Evolutionary conservation across 2,113 vertebrate genomes (phyloP), one percentile per base, ranked within the genome.

Genomic region (Antidorcas marsupialis): DNA sequence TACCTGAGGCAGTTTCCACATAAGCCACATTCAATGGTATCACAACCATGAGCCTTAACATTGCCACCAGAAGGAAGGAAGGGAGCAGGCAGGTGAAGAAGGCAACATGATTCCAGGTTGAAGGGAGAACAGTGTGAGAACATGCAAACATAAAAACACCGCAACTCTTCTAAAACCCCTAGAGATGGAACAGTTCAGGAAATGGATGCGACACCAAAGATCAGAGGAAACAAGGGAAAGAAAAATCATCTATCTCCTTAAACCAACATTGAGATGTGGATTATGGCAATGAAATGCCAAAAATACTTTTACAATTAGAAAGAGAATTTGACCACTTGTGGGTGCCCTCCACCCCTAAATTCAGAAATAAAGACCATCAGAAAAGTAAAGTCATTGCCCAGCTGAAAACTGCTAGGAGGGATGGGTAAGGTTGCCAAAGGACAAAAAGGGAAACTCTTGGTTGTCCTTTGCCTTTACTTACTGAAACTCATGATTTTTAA

Each of bases 41-140:
- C 95, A 97, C 96, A 98, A 95, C 97, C 78, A 93, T 87, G 97
- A 98, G 98, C 99, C 98, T 99, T 99, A 99, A 98, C 28, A 14
- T 96, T 97, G 94, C 94, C 57, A 79, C 93, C 94, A 2, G 43
- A 78, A 85, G 94, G 55, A 85, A 52, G 62, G 21, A 74, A 87
- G 60, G 87, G 53, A 93, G 6, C 30, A 95, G 81, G 84, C 95
- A 98, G 43, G 94, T 92, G 82, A 97, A 86, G 82, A 97, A 86
- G 82, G 50, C 47, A 93, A 87, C 28, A 17, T 62, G 87, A 97
- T 91, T 74, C 64, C 89, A 95, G 87, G 95, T 45, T 97, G 86
- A 64, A 98, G 95, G 97, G 92, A 97, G 95, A 97, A 93, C 4
- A 30, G 60, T 39, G 14, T 90, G 91, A 93, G 81, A 96, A 83